Base-by-base conservation (phyloP, 2,113 vertebrate species). In the Stigmatopora argus region DNA sequence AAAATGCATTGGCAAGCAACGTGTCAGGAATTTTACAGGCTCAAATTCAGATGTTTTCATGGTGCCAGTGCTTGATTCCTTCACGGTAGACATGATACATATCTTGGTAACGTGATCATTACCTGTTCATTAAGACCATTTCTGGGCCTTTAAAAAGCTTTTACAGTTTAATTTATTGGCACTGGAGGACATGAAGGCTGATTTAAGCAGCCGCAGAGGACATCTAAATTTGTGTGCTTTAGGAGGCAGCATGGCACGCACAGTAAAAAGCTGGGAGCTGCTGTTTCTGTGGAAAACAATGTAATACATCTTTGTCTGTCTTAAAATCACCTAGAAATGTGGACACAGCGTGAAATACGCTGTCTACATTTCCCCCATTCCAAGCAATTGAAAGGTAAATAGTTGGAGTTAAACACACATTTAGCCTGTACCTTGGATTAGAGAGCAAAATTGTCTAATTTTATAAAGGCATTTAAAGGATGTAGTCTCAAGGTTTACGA, bases 71-170 rank as follows among this genome's bases (percentile, higher is more conserved):
- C 69, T 48, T 63, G 70, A 72, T 74, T 58, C 60, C 67, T 69
- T 74, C 49, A 71, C 65, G 61, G 63, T 44, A 56, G 23, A 75
- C 44, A 66, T 64, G 69, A 81, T 69, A 65, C 66, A 83, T 72
- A 68, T 44, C 21, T 31, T 17, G 18, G 60, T 71, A 55, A 74
- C 23, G 17, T 48, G 48, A 51, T 60, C 64, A 53, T 69, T 67
- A 65, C 67, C 68, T 26, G 31, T 71, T 74, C 64, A 75, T 79
- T 76, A 73, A 59, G 61, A 72, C 6, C 0, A 31, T 53, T 66
- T 78, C 55, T 73, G 48, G 55, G 23, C 53, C 66, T 75, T 77
- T 64, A 62, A 61, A 69, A 71, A 59, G 63, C 44, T 69, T 74
- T 55, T 49, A 63, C 31, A 34, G 47, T 60, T 64, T 31, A 60